phyloP scores from a whole-genome alignment of 2,888 invertebrate genomes.

The Lomographa bimaculata region DNA sequence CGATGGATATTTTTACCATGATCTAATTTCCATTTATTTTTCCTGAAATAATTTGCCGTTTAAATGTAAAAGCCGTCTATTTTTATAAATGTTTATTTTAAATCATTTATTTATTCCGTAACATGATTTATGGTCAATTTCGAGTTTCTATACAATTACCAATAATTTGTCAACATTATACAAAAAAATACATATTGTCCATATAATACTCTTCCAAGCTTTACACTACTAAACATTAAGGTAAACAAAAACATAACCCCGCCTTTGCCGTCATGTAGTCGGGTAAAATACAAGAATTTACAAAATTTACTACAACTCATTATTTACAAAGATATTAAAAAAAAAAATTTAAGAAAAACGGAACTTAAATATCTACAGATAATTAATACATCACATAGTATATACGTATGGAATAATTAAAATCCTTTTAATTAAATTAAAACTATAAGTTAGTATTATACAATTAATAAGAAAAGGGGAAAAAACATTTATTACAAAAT shows the following conservation, averaged over 20 bases:
- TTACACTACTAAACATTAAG: constrained; percentile 18
- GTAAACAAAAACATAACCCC: constrained; percentile 43
- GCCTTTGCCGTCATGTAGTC: too few species aligned
- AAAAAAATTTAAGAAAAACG: constrained; percentile 27
- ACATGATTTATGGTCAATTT: constrained; percentile 12
- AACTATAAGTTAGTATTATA: constrained; percentile 33
- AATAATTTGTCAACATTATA: constrained; percentile 5
- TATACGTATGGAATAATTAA: constrained; percentile 57
- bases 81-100: constrained; percentile 1
- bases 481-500: constrained; percentile 63
- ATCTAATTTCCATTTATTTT: too few species aligned
- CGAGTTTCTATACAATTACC: constrained; percentile 2
- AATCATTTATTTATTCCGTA: neutral
- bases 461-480: constrained; percentile 43
- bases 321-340: constrained; percentile 45
- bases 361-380: constrained; percentile 16
- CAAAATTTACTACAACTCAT: constrained; percentile 44
- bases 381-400: constrained; percentile 45
- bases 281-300: too few species aligned
- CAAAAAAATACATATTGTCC: constrained; percentile 37
- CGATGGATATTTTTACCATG: too few species aligned
- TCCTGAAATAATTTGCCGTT: too few species aligned
- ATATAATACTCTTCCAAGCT: constrained; percentile 39
- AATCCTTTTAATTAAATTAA: constrained; percentile 36
- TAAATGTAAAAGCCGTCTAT: too few species aligned